Evolutionary conservation across 2,888 invertebrate species (phyloP).

Genomic region (Stenurella melanura): DNA sequence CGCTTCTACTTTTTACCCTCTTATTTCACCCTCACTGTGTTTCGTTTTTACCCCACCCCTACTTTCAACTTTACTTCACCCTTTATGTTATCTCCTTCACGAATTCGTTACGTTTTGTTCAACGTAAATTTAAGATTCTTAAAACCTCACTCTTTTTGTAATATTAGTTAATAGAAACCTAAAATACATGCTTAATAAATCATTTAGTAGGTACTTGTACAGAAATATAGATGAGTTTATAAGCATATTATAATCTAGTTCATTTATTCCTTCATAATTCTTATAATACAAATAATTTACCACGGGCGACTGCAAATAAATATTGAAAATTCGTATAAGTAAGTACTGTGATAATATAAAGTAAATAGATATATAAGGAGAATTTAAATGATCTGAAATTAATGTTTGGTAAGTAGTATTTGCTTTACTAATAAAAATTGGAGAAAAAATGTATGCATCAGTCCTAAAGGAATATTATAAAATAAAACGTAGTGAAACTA

Average conservation of each 20-base stretch:
- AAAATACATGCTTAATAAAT: no score
- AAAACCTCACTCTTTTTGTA: constrained; percentile 14
- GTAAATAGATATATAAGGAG: no score
- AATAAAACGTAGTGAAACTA: no score
- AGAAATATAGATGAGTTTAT: neutral
- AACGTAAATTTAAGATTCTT: constrained; percentile 49
- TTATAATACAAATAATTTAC: neutral
- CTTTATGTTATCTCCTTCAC: constrained; percentile 54
- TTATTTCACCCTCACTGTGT: constrained; percentile 71
- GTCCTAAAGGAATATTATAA: no score
- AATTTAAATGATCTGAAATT: no score
- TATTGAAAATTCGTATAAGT: no score
- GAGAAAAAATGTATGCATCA: no score
- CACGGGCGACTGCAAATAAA: no score
- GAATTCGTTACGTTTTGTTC: constrained; percentile 54
- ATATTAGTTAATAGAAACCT: neutral
- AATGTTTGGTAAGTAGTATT: no score
- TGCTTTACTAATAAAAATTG: no score
- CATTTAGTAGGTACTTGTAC: no score
- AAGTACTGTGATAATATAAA: no score
- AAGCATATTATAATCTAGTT: neutral
- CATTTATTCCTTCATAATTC: neutral
- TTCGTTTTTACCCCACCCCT: constrained; percentile 59
- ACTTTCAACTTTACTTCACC: constrained; percentile 44
- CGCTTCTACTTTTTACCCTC: constrained; percentile 73